Evolutionary conservation across 2,797 vertebrate species (phyloP).

Genomic region (Muraenolepis orangiensis): DNA sequence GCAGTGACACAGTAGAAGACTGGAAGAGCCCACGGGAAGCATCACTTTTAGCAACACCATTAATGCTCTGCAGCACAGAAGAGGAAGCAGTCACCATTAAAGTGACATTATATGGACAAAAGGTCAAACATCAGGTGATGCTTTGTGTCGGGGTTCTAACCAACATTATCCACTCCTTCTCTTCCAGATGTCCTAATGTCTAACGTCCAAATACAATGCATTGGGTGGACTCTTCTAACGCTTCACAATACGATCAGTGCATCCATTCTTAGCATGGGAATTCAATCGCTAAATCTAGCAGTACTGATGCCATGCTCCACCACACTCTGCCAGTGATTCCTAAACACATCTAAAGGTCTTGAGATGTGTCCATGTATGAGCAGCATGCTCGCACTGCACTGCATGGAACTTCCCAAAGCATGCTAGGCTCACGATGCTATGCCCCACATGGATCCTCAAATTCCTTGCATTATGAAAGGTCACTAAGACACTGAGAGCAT

Average conservation of each 20-base stretch:
- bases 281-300: background rate
- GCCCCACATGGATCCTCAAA: too few relatives aligned
- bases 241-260: too few relatives aligned
- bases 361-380: too few relatives aligned
- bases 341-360: too few relatives aligned
- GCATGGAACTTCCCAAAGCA: too few relatives aligned
- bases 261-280: background rate
- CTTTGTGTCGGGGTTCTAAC: background rate
- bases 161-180: background rate
- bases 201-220: background rate
- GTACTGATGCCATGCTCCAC: too few relatives aligned
- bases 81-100: background rate
- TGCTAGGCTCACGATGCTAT: too few relatives aligned
- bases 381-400: too few relatives aligned
- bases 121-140: background rate
- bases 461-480: background rate
- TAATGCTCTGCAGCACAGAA: background rate
- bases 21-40: background rate
- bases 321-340: too few relatives aligned
- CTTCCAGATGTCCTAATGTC: background rate
- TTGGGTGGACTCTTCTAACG: background rate
- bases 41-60: background rate
- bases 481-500: background rate
- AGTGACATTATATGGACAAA: background rate
- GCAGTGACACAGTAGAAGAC: background rate